Conservation (phyloP, 2,113 vertebrate genomes). For the Oryzias woworae region DNA sequence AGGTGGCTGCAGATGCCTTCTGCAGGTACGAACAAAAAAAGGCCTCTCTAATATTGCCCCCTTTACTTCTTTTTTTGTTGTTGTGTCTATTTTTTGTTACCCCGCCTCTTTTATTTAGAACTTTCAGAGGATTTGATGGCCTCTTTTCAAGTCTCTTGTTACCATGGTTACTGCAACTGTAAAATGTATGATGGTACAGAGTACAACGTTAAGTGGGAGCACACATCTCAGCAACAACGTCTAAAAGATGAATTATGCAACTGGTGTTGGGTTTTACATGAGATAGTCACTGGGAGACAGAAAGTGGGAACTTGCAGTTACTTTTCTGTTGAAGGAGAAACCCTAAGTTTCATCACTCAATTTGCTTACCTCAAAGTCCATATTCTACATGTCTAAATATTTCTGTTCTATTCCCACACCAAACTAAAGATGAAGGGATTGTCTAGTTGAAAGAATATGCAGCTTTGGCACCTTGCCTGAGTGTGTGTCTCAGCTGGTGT, state of each 20-base stretch:
- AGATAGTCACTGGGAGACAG: slow-evolving; percentile 37
- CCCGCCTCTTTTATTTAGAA: slow-evolving; percentile 37
- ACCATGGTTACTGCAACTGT: slow-evolving; percentile 65
- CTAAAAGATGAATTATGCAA: slow-evolving; percentile 73
- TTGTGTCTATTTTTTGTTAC: slow-evolving; percentile 37
- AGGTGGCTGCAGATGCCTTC: slow-evolving; percentile 17
- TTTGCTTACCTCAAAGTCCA: background rate
- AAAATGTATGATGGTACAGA: slow-evolving; percentile 60
- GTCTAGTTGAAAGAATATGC: slow-evolving; percentile 35
- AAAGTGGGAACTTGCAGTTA: slow-evolving; percentile 18
- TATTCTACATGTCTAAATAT: slow-evolving; percentile 15
- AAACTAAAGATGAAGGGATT: slow-evolving; percentile 35
- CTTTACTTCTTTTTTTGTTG: slow-evolving; percentile 26
- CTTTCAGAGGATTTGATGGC: slow-evolving; percentile 44
- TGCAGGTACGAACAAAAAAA: slow-evolving; percentile 46
- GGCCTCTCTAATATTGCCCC: slow-evolving; percentile 36
- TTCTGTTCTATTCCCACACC: slow-evolving; percentile 13
- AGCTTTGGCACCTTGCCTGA: background rate
- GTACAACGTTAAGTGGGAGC: slow-evolving; percentile 67
- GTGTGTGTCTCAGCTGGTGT: background rate
- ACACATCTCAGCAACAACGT: slow-evolving; percentile 66
- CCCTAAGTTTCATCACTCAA: background rate
- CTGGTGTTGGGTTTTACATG: slow-evolving; percentile 51
- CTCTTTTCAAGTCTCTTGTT: slow-evolving; percentile 58
- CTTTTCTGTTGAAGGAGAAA: slow-evolving; percentile 12